Conservation (phyloP, 2,113 vertebrate genomes). For the Axis porcinus region DNA sequence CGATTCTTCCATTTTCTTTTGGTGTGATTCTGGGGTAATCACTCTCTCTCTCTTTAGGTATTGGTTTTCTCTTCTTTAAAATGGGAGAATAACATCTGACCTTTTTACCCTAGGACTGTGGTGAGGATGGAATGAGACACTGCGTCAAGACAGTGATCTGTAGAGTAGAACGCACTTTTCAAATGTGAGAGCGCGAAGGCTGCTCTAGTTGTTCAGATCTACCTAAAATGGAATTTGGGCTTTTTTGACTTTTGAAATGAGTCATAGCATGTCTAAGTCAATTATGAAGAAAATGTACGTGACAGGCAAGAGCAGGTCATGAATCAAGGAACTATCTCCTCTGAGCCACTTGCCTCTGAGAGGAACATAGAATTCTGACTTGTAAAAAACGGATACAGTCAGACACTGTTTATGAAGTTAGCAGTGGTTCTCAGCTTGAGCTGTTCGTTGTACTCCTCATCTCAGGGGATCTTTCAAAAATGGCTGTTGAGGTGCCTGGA, state of each 20-base stretch:
- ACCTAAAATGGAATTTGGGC: constrained; percentile 42
- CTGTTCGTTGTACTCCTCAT: neutral
- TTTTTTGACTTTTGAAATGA: constrained; percentile 69
- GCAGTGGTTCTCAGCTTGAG: neutral
- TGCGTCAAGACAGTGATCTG: neutral
- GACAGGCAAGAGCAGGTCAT: constrained; percentile 11
- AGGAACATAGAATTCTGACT: constrained; percentile 1
- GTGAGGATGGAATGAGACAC: neutral
- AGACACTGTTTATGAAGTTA: neutral
- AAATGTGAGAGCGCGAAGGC: neutral
- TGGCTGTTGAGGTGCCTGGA: neutral
- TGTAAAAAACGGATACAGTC: neutral
- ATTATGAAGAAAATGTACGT: constrained; percentile 24
- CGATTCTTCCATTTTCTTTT: neutral
- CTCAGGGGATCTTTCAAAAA: neutral
- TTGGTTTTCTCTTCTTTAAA: constrained; percentile 9
- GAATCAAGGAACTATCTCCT: neutral
- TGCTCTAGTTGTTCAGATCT: constrained; percentile 11
- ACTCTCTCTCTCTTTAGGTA: neutral
- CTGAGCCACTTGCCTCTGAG: neutral
- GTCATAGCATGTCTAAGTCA: constrained; percentile 51
- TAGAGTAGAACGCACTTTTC: neutral
- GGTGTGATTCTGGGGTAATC: neutral
- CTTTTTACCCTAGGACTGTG: neutral
- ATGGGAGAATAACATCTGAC: neutral